A percentile compares a stretch with the other conserved stretches of the same genome.
Evolutionary conservation across 2,888 invertebrate genomes (phyloP).

Genomic region (Hoplodrina blanda): DNA sequence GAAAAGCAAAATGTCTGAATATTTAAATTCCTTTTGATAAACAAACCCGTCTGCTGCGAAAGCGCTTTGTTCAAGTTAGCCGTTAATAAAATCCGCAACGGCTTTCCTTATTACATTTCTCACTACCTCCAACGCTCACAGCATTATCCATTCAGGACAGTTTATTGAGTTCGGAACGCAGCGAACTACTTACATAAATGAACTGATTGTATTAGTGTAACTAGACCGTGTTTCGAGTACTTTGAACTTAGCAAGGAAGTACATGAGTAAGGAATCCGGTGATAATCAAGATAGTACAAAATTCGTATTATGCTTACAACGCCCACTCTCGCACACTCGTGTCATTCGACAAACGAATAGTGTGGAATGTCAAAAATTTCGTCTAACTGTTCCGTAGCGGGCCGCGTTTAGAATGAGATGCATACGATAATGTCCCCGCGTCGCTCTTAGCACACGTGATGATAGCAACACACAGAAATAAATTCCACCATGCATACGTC

Average conservation of each 20-base stretch:
- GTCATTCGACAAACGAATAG: conserved; percentile 72
- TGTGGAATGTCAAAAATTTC: conserved; percentile 82
- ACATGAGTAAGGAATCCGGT: conserved; percentile 13
- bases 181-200: conserved; percentile 61
- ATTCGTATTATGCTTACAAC: conserved; percentile 59
- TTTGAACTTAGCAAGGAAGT: conserved; percentile 28
- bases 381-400: conserved; percentile 79
- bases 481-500: conserved; percentile 53
- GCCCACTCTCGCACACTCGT: conserved; percentile 70
- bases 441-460: conserved; percentile 65
- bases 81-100: conserved; percentile 45
- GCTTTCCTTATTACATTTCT: conserved; percentile 51
- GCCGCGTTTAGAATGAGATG: conserved; percentile 70
- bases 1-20: neutral
- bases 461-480: conserved; percentile 64
- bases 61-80: conserved; percentile 35
- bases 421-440: conserved; percentile 68
- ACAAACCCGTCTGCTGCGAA: conserved; percentile 13
- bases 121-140: conserved; percentile 15
- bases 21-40: conserved; percentile 18
- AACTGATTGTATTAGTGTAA: conserved; percentile 53
- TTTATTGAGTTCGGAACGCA: conserved; percentile 51
- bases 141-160: conserved; percentile 53
- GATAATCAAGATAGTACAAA: conserved; percentile 30
- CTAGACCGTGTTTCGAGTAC: conserved; percentile 39